Evolutionary conservation across 2,888 invertebrate species (phyloP).

Genomic region (Adelognathus sp.): DNA sequence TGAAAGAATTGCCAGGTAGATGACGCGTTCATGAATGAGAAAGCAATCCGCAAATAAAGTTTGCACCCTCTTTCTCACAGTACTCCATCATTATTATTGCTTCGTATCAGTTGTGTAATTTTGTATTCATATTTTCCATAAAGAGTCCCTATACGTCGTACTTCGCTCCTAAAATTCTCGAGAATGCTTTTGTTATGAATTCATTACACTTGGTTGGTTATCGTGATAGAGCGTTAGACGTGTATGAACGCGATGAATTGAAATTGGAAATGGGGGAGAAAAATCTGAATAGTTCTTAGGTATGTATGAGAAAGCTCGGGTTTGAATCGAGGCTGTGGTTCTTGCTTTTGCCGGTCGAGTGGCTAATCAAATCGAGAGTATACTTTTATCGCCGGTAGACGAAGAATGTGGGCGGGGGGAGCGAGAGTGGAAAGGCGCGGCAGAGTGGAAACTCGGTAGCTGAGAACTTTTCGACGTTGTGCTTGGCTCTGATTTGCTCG

Average conservation of each 20-base stretch:
- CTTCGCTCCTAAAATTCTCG: background rate
- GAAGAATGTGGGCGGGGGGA: constrained; percentile 19
- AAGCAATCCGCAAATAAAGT: too few species aligned
- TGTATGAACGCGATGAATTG: constrained; percentile 36
- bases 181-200: constrained; percentile 38
- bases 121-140: too few species aligned
- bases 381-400: constrained; percentile 34
- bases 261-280: constrained; percentile 40
- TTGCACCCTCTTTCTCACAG: too few species aligned
- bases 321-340: background rate
- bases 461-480: constrained; percentile 32
- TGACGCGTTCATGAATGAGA: too few species aligned
- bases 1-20: too few species aligned
- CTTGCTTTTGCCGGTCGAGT: constrained; percentile 46
- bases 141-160: too few species aligned
- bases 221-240: constrained; percentile 19
- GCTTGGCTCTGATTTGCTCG: constrained; percentile 36
- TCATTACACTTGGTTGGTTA: constrained; percentile 41
- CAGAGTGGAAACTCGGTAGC: constrained; percentile 12
- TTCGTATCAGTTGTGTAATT: too few species aligned
- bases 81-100: too few species aligned
- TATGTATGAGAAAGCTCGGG: constrained; percentile 37
- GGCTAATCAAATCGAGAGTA: constrained; percentile 54
- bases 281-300: constrained; percentile 41
- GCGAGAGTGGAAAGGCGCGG: background rate